Evolutionary conservation across 2,888 invertebrate genomes (phyloP).

Genomic region (Glomeris marginata): DNA sequence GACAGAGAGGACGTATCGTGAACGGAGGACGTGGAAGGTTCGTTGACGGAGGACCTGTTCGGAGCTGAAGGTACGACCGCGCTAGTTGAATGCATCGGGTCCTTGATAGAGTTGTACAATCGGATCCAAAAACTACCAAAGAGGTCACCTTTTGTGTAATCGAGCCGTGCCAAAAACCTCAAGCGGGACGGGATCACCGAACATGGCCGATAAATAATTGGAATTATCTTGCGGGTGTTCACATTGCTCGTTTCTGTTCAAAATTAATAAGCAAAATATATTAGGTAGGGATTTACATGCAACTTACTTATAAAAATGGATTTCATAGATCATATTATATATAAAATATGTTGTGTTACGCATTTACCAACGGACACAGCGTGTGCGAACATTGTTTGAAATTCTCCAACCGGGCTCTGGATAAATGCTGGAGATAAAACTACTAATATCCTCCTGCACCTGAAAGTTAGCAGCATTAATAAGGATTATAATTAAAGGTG

Average conservation of each 20-base stretch:
- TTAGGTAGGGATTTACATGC: background rate
- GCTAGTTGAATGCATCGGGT: background rate
- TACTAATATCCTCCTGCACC: constrained; percentile 6
- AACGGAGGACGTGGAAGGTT: too few relatives aligned
- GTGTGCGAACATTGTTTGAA: constrained; percentile 8
- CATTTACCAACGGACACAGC: constrained; percentile 8
- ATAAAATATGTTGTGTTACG: background rate
- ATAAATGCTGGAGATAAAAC: constrained; percentile 7
- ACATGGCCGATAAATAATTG: constrained; percentile 8
- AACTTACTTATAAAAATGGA: background rate
- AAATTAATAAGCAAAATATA: background rate
- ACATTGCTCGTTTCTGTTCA: constrained; percentile 3
- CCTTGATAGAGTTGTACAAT: constrained; percentile 5
- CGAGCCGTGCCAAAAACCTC: constrained; percentile 2
- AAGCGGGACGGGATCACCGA: background rate
- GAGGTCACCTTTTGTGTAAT: constrained; percentile 7
- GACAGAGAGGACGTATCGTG: too few relatives aligned
- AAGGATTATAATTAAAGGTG: too few relatives aligned
- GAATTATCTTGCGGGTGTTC: constrained; percentile 7
- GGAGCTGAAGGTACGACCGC: too few relatives aligned
- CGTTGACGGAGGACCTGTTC: too few relatives aligned
- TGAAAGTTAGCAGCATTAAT: background rate
- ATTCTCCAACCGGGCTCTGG: constrained; percentile 5
- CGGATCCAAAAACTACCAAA: constrained; percentile 7
- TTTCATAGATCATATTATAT: background rate